A percentile compares a stretch with the other conserved stretches of the same genome.
phyloP scores from a whole-genome alignment of 2,113 vertebrate species.

The Oryctolagus cuniculus region mOryCun1.1 NC_091436.1:101422501-101423000 shows the following conservation, averaged over 20 bases:
- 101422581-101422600: constrained; percentile 44
- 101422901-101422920: not conserved
- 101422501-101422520: not conserved
- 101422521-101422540: constrained; percentile 9
- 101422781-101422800: not conserved
- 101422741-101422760: not conserved
- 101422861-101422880: not conserved
- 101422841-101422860: not conserved
- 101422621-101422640: constrained; percentile 2
- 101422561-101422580: not conserved
- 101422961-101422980: constrained; percentile 38
- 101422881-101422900: constrained; percentile 9
- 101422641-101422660: not conserved
- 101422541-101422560: constrained; percentile 1
- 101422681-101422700: not conserved
- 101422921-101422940: not conserved
- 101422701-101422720: not conserved
- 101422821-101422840: constrained; percentile 41
- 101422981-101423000: not conserved
- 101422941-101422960: not conserved
- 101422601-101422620: not conserved
- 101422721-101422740: not conserved
- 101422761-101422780: not conserved
- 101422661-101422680: not conserved
- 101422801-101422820: not conserved